These are phyloP conservation scores for Bombus sylvicola DNA, from an alignment of 1,140 invertebrate genomes.

Conservation along the genomic window DNA sequence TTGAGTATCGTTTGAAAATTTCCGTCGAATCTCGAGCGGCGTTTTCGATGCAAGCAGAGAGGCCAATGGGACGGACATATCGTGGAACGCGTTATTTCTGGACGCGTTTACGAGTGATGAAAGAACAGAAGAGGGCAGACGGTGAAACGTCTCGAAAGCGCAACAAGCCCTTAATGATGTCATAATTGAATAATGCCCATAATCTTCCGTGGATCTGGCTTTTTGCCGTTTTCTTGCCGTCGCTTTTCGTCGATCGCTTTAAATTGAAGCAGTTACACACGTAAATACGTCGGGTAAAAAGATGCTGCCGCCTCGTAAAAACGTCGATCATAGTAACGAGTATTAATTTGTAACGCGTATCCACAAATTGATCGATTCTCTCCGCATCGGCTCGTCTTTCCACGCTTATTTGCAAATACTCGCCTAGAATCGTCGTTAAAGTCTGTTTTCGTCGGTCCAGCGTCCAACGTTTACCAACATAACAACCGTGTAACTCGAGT, in stretches of 20 bases:
- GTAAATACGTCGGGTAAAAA: conserved; percentile 14
- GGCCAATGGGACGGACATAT: neutral
- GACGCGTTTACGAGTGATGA: conserved; percentile 16
- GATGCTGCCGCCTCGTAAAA: conserved; percentile 11
- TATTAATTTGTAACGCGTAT: conserved; percentile 37
- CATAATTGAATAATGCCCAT: conserved; percentile 68
- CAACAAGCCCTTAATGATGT: conserved; percentile 61
- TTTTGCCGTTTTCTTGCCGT: conserved; percentile 48
- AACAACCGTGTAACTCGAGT: neutral
- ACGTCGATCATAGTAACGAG: conserved; percentile 15
- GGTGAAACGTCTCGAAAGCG: conserved; percentile 45
- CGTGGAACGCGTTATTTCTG: neutral
- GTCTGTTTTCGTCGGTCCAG: neutral
- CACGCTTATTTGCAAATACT: neutral
- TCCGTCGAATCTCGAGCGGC: too few relatives aligned
- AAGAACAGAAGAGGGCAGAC: neutral
- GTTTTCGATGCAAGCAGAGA: too few relatives aligned
- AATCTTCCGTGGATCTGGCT: conserved; percentile 50
- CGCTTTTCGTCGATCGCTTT: conserved; percentile 29
- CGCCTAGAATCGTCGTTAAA: neutral
- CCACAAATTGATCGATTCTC: conserved; percentile 26
- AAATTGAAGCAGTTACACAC: conserved; percentile 44
- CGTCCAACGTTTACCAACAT: neutral
- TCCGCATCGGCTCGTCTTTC: neutral
- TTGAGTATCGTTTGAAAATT: neutral